Evolutionary conservation across 2,888 invertebrate species (phyloP).

Genomic region (Neelides folsomi): DNA sequence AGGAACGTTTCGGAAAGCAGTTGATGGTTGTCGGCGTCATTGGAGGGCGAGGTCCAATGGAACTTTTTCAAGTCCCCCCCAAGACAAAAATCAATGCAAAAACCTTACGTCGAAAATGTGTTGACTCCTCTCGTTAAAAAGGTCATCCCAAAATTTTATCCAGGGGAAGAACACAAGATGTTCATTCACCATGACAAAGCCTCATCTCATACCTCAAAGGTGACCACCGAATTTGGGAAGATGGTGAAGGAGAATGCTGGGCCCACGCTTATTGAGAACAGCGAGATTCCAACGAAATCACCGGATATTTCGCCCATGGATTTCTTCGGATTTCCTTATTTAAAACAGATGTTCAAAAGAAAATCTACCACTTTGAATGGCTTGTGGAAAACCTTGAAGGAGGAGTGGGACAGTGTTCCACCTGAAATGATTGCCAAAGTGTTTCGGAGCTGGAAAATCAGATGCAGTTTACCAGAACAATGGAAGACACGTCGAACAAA

Average conservation of each 20-base stretch:
- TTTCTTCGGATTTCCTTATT: constrained; percentile 6
- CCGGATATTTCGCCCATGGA: constrained; percentile 8
- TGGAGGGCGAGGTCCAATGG: background rate
- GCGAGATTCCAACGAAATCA: constrained; percentile 5
- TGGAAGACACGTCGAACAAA: too few relatives aligned
- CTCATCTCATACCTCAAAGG: constrained; percentile 1
- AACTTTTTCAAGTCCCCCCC: background rate
- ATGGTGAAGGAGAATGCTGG: background rate
- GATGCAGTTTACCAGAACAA: too few relatives aligned
- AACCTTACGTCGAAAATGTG: background rate
- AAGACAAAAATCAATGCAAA: constrained; percentile 1
- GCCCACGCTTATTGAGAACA: background rate
- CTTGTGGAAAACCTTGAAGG: background rate
- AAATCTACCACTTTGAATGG: background rate
- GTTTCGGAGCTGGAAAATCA: background rate
- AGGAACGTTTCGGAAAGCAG: background rate
- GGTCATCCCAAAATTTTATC: background rate
- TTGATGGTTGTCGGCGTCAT: constrained; percentile 1
- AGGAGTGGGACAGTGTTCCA: background rate
- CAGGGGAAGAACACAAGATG: background rate
- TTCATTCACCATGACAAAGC: constrained; percentile 1
- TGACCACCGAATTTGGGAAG: background rate
- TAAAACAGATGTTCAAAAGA: background rate
- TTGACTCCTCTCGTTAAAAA: background rate
- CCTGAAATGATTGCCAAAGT: background rate